A percentile compares a stretch with the other conserved stretches of the same genome.
These are phyloP conservation scores for Mirounga angustirostris DNA, from an alignment of 2,113 vertebrate species.

Conservation along the genomic window DNA sequence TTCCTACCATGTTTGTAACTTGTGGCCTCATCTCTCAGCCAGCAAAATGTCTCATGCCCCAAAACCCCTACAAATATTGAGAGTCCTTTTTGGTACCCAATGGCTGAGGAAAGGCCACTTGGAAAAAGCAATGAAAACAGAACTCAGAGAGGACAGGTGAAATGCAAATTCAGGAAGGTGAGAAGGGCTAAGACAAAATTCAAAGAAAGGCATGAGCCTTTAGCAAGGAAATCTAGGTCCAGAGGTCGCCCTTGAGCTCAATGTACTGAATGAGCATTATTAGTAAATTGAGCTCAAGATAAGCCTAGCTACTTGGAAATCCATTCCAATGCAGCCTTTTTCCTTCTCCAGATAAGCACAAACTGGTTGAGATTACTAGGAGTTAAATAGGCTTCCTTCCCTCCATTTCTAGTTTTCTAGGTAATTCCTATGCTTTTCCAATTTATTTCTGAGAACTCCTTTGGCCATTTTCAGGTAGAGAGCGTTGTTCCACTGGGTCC, in stretches of 20 bases:
- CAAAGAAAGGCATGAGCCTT: not conserved
- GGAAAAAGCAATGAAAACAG: not conserved
- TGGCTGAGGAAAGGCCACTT: not conserved
- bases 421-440: not conserved
- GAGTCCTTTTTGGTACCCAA: not conserved
- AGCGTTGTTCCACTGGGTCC: not conserved
- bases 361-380: not conserved
- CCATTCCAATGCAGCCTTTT: not conserved
- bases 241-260: not conserved
- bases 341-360: not conserved
- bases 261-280: not conserved
- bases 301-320: not conserved
- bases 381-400: constrained; percentile 1
- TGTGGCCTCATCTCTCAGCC: not conserved
- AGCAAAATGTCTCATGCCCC: not conserved
- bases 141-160: not conserved
- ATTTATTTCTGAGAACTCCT: constrained; percentile 41
- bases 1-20: not conserved
- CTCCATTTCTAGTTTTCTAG: not conserved
- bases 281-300: not conserved
- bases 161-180: not conserved
- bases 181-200: not conserved
- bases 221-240: not conserved
- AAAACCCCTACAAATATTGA: not conserved
- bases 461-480: not conserved